Conservation (phyloP, 2,113 vertebrate genomes). For the Stegostoma tigrinum region DNA sequence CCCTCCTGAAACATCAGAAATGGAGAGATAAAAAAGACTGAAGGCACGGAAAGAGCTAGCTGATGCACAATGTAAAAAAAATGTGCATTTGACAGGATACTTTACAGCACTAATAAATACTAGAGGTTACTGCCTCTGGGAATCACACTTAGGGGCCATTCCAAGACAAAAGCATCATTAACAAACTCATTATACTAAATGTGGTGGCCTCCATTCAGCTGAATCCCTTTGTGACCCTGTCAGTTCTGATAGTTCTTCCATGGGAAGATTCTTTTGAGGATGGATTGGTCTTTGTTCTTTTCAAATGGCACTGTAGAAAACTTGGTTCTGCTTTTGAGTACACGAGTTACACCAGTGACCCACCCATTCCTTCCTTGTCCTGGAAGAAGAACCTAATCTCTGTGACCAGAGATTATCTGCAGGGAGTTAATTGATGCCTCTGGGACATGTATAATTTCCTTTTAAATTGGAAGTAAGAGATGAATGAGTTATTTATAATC, state of each 20-base stretch:
- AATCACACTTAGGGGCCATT: not conserved
- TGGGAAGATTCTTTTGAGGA: not conserved
- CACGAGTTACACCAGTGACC: not conserved
- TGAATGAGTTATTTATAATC: not conserved
- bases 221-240: not conserved
- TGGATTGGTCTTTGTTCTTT: conserved; percentile 14
- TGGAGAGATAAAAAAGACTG: too few species aligned
- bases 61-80: not conserved
- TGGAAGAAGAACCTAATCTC: not conserved
- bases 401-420: not conserved
- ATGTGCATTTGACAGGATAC: not conserved
- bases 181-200: not conserved
- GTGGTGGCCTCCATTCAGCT: not conserved
- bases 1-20: too few species aligned
- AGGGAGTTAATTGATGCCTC: not conserved
- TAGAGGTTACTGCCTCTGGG: not conserved
- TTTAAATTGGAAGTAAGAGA: not conserved
- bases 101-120: not conserved
- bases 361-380: not conserved
- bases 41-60: too few species aligned
- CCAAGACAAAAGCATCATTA: not conserved
- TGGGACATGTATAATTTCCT: not conserved
- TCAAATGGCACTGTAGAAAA: not conserved
- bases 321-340: not conserved
- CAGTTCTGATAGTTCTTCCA: conserved; percentile 19